Percentiles rank a stretch among this genome's conserved stretches.
Evolutionary conservation across 2,797 vertebrate genomes (phyloP).

Genomic region (Kryptolebias ocellatus): DNA sequence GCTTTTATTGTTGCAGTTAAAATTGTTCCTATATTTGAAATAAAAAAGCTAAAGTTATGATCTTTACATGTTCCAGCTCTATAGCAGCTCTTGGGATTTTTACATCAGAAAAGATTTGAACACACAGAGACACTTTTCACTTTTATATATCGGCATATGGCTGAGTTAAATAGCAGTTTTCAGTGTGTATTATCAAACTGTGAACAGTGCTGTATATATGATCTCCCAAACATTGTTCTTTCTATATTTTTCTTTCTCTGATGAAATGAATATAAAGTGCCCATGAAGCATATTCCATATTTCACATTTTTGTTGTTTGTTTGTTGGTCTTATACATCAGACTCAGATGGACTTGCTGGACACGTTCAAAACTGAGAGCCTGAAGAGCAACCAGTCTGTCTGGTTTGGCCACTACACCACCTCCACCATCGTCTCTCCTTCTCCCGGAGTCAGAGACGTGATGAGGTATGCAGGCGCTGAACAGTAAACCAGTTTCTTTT

Average conservation of each 20-base stretch:
- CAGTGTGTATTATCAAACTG: too few species aligned
- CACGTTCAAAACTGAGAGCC: slow-evolving; percentile 84
- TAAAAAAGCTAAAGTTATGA: too few species aligned
- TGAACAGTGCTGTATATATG: neutral
- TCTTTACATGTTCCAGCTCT: neutral
- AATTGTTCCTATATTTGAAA: too few species aligned
- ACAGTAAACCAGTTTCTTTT: slow-evolving; percentile 1
- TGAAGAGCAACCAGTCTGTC: slow-evolving; percentile 90
- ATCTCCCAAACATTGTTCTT: neutral
- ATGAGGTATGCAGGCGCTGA: slow-evolving; percentile 85
- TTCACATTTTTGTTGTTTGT: neutral
- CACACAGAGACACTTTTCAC: too few species aligned
- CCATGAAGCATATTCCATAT: too few species aligned
- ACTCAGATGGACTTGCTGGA: slow-evolving; percentile 88
- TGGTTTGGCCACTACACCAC: slow-evolving; percentile 99
- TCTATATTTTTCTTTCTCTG: too few species aligned
- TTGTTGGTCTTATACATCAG: slow-evolving; percentile 62
- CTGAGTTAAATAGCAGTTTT: too few species aligned
- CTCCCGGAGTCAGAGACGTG: slow-evolving; percentile 87
- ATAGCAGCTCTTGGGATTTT: neutral
- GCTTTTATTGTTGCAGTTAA: too few species aligned
- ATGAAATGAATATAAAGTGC: too few species aligned
- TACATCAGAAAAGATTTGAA: neutral
- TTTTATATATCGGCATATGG: too few species aligned
- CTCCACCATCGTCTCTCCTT: slow-evolving; percentile 91